Base-by-base conservation (phyloP, 2,113 vertebrate genomes). In the Hyla sarda region DNA sequence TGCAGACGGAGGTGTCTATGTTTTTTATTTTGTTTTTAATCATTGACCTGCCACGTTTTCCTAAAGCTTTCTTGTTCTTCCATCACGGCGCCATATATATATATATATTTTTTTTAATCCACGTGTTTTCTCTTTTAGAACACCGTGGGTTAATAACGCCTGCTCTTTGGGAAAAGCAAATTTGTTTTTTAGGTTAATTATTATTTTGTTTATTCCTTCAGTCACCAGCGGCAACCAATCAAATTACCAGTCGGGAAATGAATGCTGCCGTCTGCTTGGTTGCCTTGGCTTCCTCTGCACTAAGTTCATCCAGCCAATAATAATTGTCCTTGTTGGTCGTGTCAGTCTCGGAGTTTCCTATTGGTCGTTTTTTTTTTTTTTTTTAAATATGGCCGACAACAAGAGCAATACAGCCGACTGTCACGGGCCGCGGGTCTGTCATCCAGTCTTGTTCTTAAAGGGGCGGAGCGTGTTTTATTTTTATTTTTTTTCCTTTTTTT, bases 401-500 rank as follows among this genome's bases (percentile, higher is more conserved):
- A 21, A 50, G 75, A 78, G 75, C 75, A 78, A 78, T 78, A 50
- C 19, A 13, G 52, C 23, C 5, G 19, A 8, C n/a, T n/a, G n/a
- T n/a, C n/a, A 34, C 30, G 52, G 32, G 1, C 8, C 45, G 25
- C 48, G 28, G 11, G 13, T 25, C 28, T 21, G n/a, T n/a, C n/a
- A n/a, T n/a, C 11, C 28, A 21, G 50, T 32, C 28, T 19, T 14
- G 65, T 50, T 75, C 45, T 28, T 77, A 72, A 72, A 37, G 62
- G 73, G 48, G 74, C 7, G 25, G 74, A 32, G 23, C 14, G 4
- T 77, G 25, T 77, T 32, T 3, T 8, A 8, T 41, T 41, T 50
- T 58, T 58, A 23, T n/a, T 75, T 78, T 56, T 67, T 32, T n/a
- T n/a, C n/a, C n/a, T 67, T 67, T 67, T 67, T 32, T 12, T 56